phyloP scores from a whole-genome alignment of 2,797 vertebrate genomes.

The Pseudochaenichthys georgianus region DNA sequence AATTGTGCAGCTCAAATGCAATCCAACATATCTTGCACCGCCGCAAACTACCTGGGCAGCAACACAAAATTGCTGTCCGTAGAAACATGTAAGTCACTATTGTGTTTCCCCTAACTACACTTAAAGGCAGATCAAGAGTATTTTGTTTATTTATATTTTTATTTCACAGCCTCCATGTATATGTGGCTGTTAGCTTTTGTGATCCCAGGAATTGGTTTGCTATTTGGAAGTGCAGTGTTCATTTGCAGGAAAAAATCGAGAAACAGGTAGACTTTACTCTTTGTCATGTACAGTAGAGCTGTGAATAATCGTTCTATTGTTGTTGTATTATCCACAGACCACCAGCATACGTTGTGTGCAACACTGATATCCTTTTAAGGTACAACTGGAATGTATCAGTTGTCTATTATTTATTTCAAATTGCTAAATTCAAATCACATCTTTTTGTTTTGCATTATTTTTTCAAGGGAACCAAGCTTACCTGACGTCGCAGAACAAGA shows the following conservation, averaged over 20 bases:
- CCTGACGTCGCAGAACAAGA: background rate
- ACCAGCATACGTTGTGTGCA: background rate
- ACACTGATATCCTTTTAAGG: background rate
- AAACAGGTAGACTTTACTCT: constrained; percentile 31
- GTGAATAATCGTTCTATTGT: background rate
- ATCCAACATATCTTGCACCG: constrained; percentile 27
- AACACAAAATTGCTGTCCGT: constrained; percentile 18
- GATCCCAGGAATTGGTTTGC: constrained; percentile 8
- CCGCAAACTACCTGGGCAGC: constrained; percentile 28
- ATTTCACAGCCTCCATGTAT: constrained; percentile 14
- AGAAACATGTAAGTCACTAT: constrained; percentile 15
- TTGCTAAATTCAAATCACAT: background rate
- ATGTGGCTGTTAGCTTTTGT: constrained; percentile 6
- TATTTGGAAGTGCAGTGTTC: constrained; percentile 21
- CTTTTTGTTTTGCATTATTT: background rate
- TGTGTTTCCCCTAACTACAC: background rate
- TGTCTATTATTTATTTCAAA: background rate
- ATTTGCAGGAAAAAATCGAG: constrained; percentile 28
- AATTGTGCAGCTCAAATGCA: background rate
- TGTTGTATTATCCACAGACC: background rate
- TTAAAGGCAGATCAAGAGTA: background rate
- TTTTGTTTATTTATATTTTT: background rate
- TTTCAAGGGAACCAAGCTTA: constrained; percentile 11
- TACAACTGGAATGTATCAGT: background rate
- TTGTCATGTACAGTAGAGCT: background rate